Base-by-base conservation (phyloP, 2,113 vertebrate genomes). In the Arenaria interpres region DNA sequence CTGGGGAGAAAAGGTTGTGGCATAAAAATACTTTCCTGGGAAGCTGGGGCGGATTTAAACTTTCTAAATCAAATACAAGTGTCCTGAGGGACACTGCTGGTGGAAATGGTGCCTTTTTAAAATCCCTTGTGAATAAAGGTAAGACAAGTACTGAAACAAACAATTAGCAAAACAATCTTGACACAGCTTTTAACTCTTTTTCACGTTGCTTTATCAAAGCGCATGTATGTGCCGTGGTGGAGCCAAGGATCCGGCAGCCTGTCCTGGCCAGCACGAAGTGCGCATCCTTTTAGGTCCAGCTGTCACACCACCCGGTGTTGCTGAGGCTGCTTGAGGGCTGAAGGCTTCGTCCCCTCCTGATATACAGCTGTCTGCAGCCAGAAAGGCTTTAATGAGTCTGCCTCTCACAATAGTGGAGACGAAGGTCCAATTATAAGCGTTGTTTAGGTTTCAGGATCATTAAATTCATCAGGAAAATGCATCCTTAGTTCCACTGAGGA, bases 391-490 rank as follows among this genome's bases (percentile, higher is more conserved):
- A 92, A 91, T 94, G 84, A 96, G 51, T 41, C 68, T 93, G 79
- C 53, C 60, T 90, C 32, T 83, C 73, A 60, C 73, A 46, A 24
- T 0, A 68, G 66, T 11, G 4, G 48, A 64, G 77, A 39, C 4
- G 6, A 23, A 85, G 51, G 75, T 24, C 89, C 89, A 94, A 89
- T 96, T 94, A 88, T 14, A 93, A 64, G 33, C 2, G 1, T 27
- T 75, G 87, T 85, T 94, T 87, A 43, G 48, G 32, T 91, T 95
- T 89, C 87, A 91, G 77, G 66, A 76, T 93, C 77, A 85, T 96
- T 95, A 95, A 79, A 88, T 94, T 78, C 14, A 82, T 87, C 62
- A 78, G 60, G 48, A 64, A 92, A 95, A 48, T 25, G 48, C 66
- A 89, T 67, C 53, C 35, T 27, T 33, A 7, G 86, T 51, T 81